These are phyloP conservation scores for Brachyptera risi DNA, from an alignment of 2,888 invertebrate genomes.

Conservation along the genomic window DNA sequence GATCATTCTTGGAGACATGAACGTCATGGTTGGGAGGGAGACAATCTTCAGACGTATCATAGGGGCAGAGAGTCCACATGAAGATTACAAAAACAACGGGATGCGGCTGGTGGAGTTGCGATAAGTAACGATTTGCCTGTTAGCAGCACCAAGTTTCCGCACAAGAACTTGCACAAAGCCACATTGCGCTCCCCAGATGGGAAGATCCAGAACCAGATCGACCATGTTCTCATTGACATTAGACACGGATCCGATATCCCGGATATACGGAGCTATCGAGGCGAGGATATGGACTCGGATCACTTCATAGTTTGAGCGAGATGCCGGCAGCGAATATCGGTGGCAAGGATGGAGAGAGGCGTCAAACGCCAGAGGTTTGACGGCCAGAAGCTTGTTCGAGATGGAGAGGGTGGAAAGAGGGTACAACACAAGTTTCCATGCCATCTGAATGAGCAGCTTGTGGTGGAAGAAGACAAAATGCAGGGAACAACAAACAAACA, in stretches of 20 bases:
- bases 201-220: conserved; percentile 16
- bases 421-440: not conserved
- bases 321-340: not conserved
- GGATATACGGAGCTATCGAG: conserved; percentile 19
- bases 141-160: conserved; percentile 12
- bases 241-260: conserved; percentile 12
- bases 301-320: conserved; percentile 18
- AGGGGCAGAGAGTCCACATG: conserved; percentile 12
- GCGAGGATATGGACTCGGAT: conserved; percentile 15
- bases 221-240: conserved; percentile 18
- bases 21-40: conserved; percentile 18
- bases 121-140: conserved; percentile 5
- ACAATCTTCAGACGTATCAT: not conserved
- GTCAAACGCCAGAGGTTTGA: not conserved
- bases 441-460: not conserved
- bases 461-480: not conserved
- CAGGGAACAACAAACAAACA: not conserved
- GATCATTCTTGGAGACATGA: conserved; percentile 20
- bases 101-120: conserved; percentile 5
- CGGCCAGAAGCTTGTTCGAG: not conserved
- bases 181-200: conserved; percentile 20
- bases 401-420: not conserved
- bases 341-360: not conserved
- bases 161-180: conserved; percentile 18
- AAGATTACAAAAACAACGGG: conserved; percentile 18